Base-by-base conservation (phyloP, 2,113 vertebrate genomes). In the Cebidichthys violaceus region DNA sequence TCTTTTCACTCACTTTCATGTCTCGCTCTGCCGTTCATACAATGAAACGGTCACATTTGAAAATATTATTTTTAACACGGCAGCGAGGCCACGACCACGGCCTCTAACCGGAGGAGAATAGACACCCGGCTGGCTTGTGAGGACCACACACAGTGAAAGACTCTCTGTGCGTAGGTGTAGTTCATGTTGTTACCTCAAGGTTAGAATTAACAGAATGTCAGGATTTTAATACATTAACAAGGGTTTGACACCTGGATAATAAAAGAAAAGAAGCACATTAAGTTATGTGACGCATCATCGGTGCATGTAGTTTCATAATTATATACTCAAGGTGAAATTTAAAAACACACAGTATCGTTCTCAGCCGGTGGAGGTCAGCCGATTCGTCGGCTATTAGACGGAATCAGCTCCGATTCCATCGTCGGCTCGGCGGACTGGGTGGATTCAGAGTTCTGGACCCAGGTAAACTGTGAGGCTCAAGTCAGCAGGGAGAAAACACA, bases 331-430 rank as follows among this genome's bases (percentile, higher is more conserved):
- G 31, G 29, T 1, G 60, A 17, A 52, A 17, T 37, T 11, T 31
- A 57, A 73, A 41, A 52, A 4, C 57, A 61, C 11, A 15, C 4
- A n/a, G 29, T 15, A 4, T 20, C 10, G 4, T 39, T 52, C 22
- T 67, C 10, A 59, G 33, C 41, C 66, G 29, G 29, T 24, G 35
- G 66, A 85, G 62, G 84, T 78, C 60, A 75, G 72, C 6, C 77
- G 47, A 79, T 77, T 67, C 31, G 37, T 76, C 50, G 5, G 50
- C 22, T 52, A 47, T 47, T 8, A 18, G 14, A 47, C 17, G 2
- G 17, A 17, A 47, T 47, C 45, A 18, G 1, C 15, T 15, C 43
- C 15, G 15, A 17, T 17, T 47, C 50, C 50, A 22, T 2, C 47
- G 18, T 50, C 17, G 1, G 6, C 18, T 20, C 47, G 47, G 18